phyloP scores from a whole-genome alignment of 2,113 vertebrate genomes.

The Telmatochromis sp. region DNA sequence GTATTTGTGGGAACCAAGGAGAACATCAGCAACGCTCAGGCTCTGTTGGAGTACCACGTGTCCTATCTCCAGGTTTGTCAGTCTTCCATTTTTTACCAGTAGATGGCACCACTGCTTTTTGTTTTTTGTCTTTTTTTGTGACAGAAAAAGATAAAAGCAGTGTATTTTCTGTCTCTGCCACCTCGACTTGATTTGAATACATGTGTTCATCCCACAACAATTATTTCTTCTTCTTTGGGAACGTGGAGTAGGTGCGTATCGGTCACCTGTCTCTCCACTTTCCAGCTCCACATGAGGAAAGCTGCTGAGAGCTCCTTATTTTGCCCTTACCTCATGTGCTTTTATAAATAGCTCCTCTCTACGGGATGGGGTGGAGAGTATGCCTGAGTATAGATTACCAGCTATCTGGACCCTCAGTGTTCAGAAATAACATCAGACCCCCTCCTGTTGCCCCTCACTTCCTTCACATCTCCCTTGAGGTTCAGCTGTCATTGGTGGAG shows the following conservation, averaged over 20 bases:
- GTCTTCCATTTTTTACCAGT: not conserved
- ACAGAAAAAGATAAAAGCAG: not conserved
- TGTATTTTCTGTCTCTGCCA: not conserved
- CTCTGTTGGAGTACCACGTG: conserved; percentile 87
- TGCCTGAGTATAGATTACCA: conserved; percentile 67
- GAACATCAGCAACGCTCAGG: conserved; percentile 90
- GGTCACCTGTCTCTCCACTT: conserved; percentile 39
- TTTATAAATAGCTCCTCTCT: conserved; percentile 65
- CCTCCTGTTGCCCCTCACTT: not conserved
- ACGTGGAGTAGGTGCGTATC: not conserved
- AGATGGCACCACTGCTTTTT: not conserved
- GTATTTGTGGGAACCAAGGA: conserved; percentile 91
- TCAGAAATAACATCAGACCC: conserved; percentile 59
- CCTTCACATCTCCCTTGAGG: conserved; percentile 15
- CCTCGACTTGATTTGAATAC: not conserved
- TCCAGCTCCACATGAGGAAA: conserved; percentile 30
- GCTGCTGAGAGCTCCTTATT: conserved; percentile 64
- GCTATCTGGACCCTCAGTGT: conserved; percentile 53
- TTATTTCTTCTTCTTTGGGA: not conserved
- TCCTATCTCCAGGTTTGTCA: conserved; percentile 83
- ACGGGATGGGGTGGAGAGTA: conserved; percentile 33
- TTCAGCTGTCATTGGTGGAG: conserved; percentile 66
- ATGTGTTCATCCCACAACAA: not conserved
- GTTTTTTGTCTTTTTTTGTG: not conserved
- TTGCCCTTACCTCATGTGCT: conserved; percentile 62